These are phyloP conservation scores for Tipula confusa DNA, from an alignment of 2,888 invertebrate genomes.

Conservation along the genomic window DNA sequence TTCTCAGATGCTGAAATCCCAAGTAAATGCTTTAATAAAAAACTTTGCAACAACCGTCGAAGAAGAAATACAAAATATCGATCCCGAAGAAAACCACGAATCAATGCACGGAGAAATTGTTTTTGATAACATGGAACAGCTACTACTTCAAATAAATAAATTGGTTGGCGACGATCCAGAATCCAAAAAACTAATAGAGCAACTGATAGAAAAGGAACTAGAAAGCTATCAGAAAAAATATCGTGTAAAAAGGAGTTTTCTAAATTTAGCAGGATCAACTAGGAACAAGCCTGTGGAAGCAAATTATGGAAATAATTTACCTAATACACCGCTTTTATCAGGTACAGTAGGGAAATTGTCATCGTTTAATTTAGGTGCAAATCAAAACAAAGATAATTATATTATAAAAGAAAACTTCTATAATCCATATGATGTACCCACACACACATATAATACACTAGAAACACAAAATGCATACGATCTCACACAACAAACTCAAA, in stretches of 20 bases:
- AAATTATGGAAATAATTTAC: not conserved
- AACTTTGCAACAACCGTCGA: not conserved
- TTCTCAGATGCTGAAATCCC: not conserved
- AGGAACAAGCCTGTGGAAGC: not conserved
- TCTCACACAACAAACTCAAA: slow-evolving; percentile 26
- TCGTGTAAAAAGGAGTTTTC: not conserved
- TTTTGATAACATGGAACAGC: not conserved
- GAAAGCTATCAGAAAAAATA: not conserved
- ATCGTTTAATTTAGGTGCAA: not conserved
- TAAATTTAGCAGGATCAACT: not conserved
- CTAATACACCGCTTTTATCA: not conserved
- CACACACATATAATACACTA: not conserved
- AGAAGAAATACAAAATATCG: not conserved
- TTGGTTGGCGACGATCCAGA: not conserved
- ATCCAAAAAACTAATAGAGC: not conserved
- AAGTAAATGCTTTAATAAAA: not conserved
- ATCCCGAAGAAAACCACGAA: not conserved
- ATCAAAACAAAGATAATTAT: not conserved
- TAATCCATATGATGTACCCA: not conserved
- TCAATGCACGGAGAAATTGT: not conserved
- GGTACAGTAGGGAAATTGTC: not conserved
- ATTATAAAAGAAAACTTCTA: not conserved
- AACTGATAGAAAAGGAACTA: not conserved
- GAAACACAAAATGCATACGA: not conserved
- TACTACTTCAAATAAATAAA: not conserved